A percentile compares a stretch with the other conserved stretches of the same genome.
phyloP scores from a whole-genome alignment of 2,797 vertebrate species.

The Arctocebus calabarensis region DNA sequence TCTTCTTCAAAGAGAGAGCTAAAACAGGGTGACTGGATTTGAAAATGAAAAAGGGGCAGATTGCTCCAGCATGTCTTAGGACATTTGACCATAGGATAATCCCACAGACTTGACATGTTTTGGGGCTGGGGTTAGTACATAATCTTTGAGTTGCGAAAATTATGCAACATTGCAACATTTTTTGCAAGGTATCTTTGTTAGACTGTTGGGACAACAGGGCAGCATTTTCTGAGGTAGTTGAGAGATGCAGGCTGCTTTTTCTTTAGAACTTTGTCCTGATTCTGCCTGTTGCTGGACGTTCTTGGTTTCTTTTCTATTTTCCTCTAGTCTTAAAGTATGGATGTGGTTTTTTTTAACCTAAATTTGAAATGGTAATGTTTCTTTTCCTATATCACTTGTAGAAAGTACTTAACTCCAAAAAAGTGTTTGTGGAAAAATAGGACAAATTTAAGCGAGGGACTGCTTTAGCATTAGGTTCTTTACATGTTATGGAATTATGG shows the following conservation, averaged over 20 bases:
- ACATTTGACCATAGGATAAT: not conserved
- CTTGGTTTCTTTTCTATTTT: conserved; percentile 1
- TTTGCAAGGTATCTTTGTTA: too few relatives aligned
- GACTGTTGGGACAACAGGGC: not conserved
- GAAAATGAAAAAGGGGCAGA: conserved; percentile 14
- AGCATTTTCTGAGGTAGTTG: not conserved
- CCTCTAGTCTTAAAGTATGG: not conserved
- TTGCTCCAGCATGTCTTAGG: not conserved
- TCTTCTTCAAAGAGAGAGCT: not conserved
- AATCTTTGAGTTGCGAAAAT: not conserved
- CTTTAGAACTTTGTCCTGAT: not conserved
- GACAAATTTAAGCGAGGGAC: not conserved
- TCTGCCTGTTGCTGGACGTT: not conserved
- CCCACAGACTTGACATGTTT: conserved; percentile 18
- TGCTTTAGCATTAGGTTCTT: conserved; percentile 37
- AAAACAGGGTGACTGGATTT: conserved; percentile 29
- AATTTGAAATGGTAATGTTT: not conserved
- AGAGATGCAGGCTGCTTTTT: not conserved
- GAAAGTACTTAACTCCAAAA: not conserved
- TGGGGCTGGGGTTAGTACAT: not conserved
- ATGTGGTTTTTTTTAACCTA: not conserved
- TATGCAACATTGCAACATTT: too few relatives aligned
- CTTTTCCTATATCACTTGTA: conserved; percentile 48
- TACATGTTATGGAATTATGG: conserved; percentile 38
- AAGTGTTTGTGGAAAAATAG: conserved; percentile 47